Evolutionary conservation across 2,888 invertebrate species (phyloP), one percentile per base, ranked within the genome.

Genomic region (Macrophya annulata): DNA sequence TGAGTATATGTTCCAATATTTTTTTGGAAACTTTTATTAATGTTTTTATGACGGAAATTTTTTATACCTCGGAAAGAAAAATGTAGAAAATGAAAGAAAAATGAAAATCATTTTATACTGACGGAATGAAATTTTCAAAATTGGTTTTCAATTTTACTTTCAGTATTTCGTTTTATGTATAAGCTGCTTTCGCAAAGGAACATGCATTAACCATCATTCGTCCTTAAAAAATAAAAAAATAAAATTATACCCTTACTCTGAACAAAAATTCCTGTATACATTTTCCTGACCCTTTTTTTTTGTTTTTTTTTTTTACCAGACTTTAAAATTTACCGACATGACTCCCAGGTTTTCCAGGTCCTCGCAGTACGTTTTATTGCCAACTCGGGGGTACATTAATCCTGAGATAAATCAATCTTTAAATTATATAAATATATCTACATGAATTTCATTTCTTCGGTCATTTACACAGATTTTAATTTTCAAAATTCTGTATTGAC

Each of bases 341-440:
- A 55, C 55, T 55, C 1, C n/a, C 55, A 55, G 55, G 55, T 55
- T 5, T 55, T 55, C 8, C 55, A 55, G 55, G 8, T 8, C n/a
- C 55, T n/a, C 8, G 8, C n/a, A n/a, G 55, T 55, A n/a, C n/a
- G 55, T 55, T 55, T 55, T 55, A 55, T 55, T 17, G n/a, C 55
- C n/a, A 55, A n/a, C 17, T n/a, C n/a, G 55, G n/a, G 55, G n/a
- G 55, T 55, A 55, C 51, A 55, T 55, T n/a, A 55, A n/a, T 55
- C 55, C 55, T n/a, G n/a, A 62, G 12, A 62, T 62, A 62, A 62
- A 62, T 62, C 62, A 62, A 12, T 21, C 62, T 12, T 25, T 25
- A 4, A 62, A 62, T 62, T 62, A 62, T 62, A 21, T 25, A 12
- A 62, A 62, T 62, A 25, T 62, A 0, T 62, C 25, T n/a, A n/a